Evolutionary conservation across 2,888 invertebrate species (phyloP), one percentile per base, ranked within the genome.

Genomic region (Ennomos fuscantarius): DNA sequence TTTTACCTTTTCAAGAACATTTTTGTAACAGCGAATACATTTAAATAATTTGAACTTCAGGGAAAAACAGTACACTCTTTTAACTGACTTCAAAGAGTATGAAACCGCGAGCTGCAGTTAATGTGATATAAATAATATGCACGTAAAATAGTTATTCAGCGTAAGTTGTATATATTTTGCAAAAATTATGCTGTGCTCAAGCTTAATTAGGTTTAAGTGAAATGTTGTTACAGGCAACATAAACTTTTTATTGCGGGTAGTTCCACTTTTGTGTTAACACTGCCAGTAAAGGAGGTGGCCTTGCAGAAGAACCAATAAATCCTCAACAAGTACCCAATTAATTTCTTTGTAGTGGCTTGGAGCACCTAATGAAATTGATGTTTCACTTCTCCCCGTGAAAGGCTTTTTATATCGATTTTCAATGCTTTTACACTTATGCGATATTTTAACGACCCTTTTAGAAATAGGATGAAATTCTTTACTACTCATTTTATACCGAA

Each of bases 171-270:
- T 24, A 12, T 39, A 8, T 50, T 49, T 40, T 24, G 9, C 44
- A 34, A 12, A 44, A 11, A 35, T 31, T 47, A 40, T 35, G 55
- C 31, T 11, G 42, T 47, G 36, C 39, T 36, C 47, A 45, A 50
- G 37, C 48, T 44, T 73, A 71, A 74, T 78, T 75, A 74, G 72
- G 67, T 70, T 70, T 63, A 70, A 75, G 74, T 68, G 66, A 69
- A 34, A 35, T 58, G 63, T 66, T 59, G 45, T 66, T 60, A 65
- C 59, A 46, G 61, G 61, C 65, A 60, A 65, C 72, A 68, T 76
- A 79, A 73, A 65, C 56, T 66, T 65, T 66, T 74, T 77, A 66
- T 65, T 70, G 64, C 67, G 55, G 61, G 70, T 69, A 73, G 74
- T 71, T 64, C 44, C 62, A 60, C 67, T 63, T 57, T 61, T 58